Conservation (phyloP, 2,797 vertebrate genomes). For the Brachymystax lenok region DNA sequence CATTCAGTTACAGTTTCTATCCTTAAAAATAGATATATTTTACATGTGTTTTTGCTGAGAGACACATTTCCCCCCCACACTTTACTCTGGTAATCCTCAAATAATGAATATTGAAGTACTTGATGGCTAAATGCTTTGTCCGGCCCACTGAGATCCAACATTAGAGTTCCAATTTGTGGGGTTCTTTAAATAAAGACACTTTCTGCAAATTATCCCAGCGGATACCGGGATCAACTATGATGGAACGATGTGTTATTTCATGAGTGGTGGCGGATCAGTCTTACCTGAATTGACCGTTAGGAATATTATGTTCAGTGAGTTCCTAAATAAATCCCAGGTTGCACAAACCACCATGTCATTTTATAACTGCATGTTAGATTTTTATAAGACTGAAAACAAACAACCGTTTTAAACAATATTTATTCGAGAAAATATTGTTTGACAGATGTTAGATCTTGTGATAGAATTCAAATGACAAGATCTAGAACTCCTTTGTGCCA, state of each 20-base stretch:
- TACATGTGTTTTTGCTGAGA: not conserved
- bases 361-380: not conserved
- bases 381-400: not conserved
- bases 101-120: not conserved
- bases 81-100: not conserved
- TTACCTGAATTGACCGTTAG: slow-evolving; percentile 29
- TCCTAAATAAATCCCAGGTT: slow-evolving; percentile 63
- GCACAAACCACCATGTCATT: slow-evolving; percentile 50
- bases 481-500: slow-evolving; percentile 56
- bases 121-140: not conserved
- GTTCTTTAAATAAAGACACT: not conserved
- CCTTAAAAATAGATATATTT: not conserved
- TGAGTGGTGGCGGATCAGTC: not conserved
- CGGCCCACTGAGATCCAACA: not conserved
- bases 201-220: not conserved
- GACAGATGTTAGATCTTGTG: slow-evolving; percentile 65
- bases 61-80: not conserved
- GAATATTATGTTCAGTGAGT: slow-evolving; percentile 27
- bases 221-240: too few species aligned
- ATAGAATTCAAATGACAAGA: slow-evolving; percentile 65
- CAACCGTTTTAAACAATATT: slow-evolving; percentile 65
- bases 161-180: not conserved
- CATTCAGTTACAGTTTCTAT: slow-evolving; percentile 11
- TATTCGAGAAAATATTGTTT: slow-evolving; percentile 80
- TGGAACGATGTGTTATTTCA: too few species aligned